A percentile compares a stretch with the other conserved stretches of the same genome.
These are phyloP conservation scores for Proteles cristata DNA, from an alignment of 2,113 vertebrate genomes.

Conservation along the genomic window DNA sequence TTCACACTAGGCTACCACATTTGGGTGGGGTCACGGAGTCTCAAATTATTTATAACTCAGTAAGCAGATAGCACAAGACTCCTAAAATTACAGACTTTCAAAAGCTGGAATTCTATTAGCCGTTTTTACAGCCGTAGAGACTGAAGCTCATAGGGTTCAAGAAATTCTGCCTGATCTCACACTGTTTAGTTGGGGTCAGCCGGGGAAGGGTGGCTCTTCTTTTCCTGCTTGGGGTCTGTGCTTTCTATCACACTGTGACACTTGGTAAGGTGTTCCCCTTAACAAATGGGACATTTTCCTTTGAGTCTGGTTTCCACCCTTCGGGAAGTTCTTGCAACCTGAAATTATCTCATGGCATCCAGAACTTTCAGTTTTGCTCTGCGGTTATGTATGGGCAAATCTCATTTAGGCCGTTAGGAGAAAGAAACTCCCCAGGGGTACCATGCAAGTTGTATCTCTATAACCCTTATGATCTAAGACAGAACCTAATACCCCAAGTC, in stretches of 20 bases:
- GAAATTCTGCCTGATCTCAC: not conserved
- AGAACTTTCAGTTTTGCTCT: not conserved
- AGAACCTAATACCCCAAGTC: not conserved
- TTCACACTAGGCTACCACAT: not conserved
- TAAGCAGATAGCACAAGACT: not conserved
- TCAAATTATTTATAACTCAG: not conserved
- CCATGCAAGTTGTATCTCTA: not conserved
- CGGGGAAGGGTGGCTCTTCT: not conserved
- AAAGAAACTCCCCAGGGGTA: not conserved
- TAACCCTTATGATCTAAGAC: not conserved
- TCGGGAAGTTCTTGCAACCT: not conserved
- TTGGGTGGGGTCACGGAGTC: not conserved
- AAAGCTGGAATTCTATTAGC: not conserved
- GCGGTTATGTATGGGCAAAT: not conserved
- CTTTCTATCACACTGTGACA: not conserved
- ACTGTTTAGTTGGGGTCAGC: not conserved
- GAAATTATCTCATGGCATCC: not conserved
- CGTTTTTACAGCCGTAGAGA: not conserved
- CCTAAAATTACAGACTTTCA: not conserved
- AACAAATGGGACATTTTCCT: not conserved
- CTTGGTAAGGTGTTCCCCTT: not conserved
- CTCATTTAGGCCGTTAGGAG: not conserved
- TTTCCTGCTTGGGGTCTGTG: not conserved
- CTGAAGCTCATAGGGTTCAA: not conserved
- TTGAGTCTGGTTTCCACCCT: not conserved